These are phyloP conservation scores for Zoanthus sansibaricus DNA, from an alignment of 92 coral and sea anemone genomes.

Conservation along the genomic window DNA sequence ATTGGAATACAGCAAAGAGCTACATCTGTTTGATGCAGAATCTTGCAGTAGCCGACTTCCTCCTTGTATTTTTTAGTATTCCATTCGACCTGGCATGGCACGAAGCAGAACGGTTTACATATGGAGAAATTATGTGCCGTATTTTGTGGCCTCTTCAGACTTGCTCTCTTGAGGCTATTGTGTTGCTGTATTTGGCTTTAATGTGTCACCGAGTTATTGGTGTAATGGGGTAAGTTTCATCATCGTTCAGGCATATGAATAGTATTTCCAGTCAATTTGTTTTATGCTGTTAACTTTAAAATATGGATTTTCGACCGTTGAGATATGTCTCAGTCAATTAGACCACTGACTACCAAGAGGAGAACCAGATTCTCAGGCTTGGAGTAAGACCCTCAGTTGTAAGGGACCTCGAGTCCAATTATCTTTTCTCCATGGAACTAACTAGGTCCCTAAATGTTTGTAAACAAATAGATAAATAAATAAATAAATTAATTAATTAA, in stretches of 20 bases:
- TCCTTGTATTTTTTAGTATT: conserved; percentile 72
- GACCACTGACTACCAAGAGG: no score
- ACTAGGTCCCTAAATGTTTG: no score
- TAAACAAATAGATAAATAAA: no score
- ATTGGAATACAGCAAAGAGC: conserved; percentile 78
- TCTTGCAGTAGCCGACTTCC: conserved; percentile 80
- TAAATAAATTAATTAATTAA: no score
- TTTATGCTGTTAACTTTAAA: not conserved
- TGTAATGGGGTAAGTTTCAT: conserved; percentile 61
- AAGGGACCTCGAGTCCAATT: no score
- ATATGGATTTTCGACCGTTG: no score
- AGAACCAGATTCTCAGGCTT: no score
- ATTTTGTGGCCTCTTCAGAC: conserved; percentile 89
- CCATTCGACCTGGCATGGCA: conserved; percentile 87
- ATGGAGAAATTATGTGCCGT: conserved; percentile 78
- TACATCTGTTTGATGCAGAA: conserved; percentile 84
- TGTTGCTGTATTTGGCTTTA: conserved; percentile 74
- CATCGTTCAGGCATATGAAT: not conserved
- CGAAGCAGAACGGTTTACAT: conserved; percentile 68
- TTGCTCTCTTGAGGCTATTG: conserved; percentile 76
- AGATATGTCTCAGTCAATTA: no score
- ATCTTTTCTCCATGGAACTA: no score
- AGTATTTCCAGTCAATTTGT: not conserved
- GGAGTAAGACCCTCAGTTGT: no score
- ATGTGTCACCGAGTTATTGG: conserved; percentile 82